Evolutionary conservation across 2,113 vertebrate species (phyloP).

Genomic region (Pygoscelis antarcticus): DNA sequence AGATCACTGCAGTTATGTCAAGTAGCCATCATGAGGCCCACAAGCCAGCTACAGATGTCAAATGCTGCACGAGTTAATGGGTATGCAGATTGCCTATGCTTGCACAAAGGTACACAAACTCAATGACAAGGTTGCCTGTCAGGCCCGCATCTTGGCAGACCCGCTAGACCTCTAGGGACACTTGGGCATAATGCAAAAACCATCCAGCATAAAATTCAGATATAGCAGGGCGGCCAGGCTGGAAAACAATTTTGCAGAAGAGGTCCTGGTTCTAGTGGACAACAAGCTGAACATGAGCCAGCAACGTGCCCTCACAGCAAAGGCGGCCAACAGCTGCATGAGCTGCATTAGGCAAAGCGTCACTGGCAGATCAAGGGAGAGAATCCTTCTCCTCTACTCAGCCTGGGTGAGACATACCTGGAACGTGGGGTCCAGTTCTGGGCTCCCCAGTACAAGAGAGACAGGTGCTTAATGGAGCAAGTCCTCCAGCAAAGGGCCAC

Average conservation of each 20-base stretch:
- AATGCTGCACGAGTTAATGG: neutral
- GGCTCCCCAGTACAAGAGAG: neutral
- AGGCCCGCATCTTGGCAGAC: neutral
- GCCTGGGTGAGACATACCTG: neutral
- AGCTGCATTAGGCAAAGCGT: neutral
- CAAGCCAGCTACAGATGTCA: neutral
- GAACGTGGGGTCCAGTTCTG: neutral
- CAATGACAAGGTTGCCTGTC: neutral
- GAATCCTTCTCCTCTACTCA: neutral
- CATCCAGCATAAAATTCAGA: neutral
- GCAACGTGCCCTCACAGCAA: neutral
- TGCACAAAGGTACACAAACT: neutral
- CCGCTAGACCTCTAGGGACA: neutral
- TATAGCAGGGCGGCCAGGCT: accelerated
- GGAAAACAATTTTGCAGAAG: neutral
- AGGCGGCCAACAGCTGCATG: neutral
- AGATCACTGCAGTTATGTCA: neutral
- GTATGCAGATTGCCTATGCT: neutral
- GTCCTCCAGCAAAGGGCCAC: neutral
- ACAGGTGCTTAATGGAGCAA: neutral
- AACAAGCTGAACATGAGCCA: neutral
- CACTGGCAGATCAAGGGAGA: neutral
- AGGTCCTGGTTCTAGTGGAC: neutral
- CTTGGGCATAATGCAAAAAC: neutral
- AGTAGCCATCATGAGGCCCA: neutral